A percentile compares a stretch with the other conserved stretches of the same genome.
These are phyloP conservation scores for Aphodius granarius DNA, from an alignment of 2,888 invertebrate species.

Conservation along the genomic window DNA sequence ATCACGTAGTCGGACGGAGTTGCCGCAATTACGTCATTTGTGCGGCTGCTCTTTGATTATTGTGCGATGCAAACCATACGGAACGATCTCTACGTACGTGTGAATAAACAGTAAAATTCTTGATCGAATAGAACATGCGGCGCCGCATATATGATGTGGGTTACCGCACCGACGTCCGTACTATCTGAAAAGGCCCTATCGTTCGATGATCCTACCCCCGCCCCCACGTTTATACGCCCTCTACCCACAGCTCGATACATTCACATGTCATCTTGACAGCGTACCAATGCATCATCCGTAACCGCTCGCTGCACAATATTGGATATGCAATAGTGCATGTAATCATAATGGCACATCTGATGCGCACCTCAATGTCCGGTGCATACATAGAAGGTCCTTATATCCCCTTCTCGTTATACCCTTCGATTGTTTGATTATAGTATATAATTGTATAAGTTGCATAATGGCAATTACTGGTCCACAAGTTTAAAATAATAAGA, in stretches of 20 bases:
- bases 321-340: constrained; percentile 28
- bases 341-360: constrained; percentile 25
- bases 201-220: constrained; percentile 6
- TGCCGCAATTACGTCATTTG: too few species aligned
- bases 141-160: background rate
- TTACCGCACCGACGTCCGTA: background rate
- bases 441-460: too few species aligned
- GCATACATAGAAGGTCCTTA: background rate
- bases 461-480: too few species aligned
- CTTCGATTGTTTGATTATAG: too few species aligned
- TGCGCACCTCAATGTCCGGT: background rate
- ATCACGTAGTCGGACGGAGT: too few species aligned
- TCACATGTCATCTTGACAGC: constrained; percentile 46
- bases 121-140: too few species aligned
- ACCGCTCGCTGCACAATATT: constrained; percentile 30
- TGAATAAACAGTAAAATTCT: too few species aligned
- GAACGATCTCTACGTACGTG: too few species aligned
- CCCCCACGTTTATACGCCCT: background rate
- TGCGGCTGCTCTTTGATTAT: too few species aligned
- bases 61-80: too few species aligned
- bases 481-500: too few species aligned
- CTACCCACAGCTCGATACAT: constrained; percentile 41
- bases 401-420: too few species aligned
- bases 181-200: background rate
- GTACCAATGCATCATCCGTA: constrained; percentile 46